Base-by-base conservation (phyloP, 2,797 vertebrate genomes). In the Molossus molossus region DNA sequence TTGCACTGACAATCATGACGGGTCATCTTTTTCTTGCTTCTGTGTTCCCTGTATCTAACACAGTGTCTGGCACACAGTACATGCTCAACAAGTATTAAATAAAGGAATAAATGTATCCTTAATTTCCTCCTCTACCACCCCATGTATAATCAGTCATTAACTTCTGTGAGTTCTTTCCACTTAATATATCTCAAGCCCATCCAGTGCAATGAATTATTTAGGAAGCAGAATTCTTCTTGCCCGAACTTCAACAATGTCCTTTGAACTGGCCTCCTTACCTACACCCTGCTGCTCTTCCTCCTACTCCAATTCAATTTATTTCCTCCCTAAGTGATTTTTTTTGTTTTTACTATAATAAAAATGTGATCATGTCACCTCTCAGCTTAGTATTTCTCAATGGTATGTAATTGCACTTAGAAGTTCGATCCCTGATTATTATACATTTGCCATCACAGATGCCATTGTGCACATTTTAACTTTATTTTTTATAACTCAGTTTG, bases 291-390 rank as follows among this genome's bases (percentile, higher is more conserved):
- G 86, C 8, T 91, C 95, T 94, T 86, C 72, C 48, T 94, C 75
- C 73, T 23, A 92, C 27, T 92, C 53, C 58, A 94, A 91, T 57
- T n/a, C 69, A 95, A 94, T 97, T 97, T 91, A 94, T 95, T 96
- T 97, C 91, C 82, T 67, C 84, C 55, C 27, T 90, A 77, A 92
- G 77, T 90, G 73, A 75, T 75, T 93, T 96, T 75, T 50, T 75
- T 75, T 93, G 96, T 75, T 50, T 96, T 97, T 64, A 91, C 73
- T 92, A 77, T 95, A 90, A 94, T 92, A 87, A 94, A 96, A 96
- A 82, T 85, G 64, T 48, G 23, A 92, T 87, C 23, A 53, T 77
- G 27, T n/a, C 23, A 95, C 18, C 58, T 92, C 37, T 94, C 48
- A 87, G 23, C 23, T 91, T 87, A 84, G 27, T 90, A 67, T 94